Evolutionary conservation across 2,888 invertebrate genomes (phyloP).

Genomic region (Sceliomorpha sp.): DNA sequence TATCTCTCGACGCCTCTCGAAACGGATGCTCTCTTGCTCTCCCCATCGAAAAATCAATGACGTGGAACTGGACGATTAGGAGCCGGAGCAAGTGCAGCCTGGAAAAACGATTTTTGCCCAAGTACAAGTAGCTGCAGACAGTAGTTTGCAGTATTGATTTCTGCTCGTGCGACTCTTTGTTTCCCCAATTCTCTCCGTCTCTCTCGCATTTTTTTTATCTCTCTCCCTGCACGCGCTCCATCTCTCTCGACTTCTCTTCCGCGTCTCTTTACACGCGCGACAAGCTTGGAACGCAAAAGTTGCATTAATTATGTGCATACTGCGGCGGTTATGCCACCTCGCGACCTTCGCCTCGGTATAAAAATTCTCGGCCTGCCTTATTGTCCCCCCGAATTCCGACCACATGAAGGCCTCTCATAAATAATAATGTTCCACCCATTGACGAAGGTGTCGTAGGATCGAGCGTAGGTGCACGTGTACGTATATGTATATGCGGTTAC

Average conservation of each 20-base stretch:
- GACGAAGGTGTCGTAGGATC: conserved; percentile 23
- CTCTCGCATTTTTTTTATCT: conserved; percentile 1
- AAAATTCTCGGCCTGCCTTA: conserved; percentile 14
- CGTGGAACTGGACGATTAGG: conserved; percentile 29
- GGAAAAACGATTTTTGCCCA: conserved; percentile 30
- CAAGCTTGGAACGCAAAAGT: conserved; percentile 18
- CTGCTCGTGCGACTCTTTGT: conserved; percentile 36
- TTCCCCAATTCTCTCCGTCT: conserved; percentile 26
- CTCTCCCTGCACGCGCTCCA: conserved; percentile 3
- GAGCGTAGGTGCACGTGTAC: not conserved
- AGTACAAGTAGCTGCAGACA: conserved; percentile 36
- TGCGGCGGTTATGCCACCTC: not conserved
- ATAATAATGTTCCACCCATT: conserved; percentile 20
- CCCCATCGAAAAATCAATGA: conserved; percentile 19
- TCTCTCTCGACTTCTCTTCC: not conserved
- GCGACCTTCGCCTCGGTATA: conserved; percentile 6
- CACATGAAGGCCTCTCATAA: conserved; percentile 26
- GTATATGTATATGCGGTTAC: conserved; percentile 3
- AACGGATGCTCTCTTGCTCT: conserved; percentile 24
- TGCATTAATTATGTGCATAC: conserved; percentile 26
- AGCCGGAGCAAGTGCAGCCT: conserved; percentile 11
- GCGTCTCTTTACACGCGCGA: conserved; percentile 1
- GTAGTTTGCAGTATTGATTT: conserved; percentile 55
- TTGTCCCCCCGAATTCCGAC: conserved; percentile 7
- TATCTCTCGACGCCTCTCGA: conserved; percentile 7